Evolutionary conservation across 92 coral and sea anemone genomes (phyloP).

Genomic region (Ricordea florida): DNA sequence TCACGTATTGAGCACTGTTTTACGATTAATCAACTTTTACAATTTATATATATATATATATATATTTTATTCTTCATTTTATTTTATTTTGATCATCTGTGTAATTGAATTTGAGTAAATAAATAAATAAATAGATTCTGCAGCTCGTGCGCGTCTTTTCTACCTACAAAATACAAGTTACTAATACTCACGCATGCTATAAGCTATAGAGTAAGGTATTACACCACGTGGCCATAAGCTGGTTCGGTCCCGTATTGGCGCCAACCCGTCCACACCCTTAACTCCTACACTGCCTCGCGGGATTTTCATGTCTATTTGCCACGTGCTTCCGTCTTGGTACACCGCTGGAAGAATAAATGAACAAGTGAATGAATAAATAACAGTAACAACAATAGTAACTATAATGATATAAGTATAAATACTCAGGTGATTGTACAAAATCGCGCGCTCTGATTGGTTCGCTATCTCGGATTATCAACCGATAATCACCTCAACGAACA

Average conservation of each 20-base stretch:
- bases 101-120: neutral
- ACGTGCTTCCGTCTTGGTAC: conserved; percentile 8
- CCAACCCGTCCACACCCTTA: conserved; percentile 4
- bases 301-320: conserved; percentile 82
- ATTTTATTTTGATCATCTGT: neutral
- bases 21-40: too few species aligned
- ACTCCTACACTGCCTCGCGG: conserved; percentile 41
- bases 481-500: too few species aligned
- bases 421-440: too few species aligned
- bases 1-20: too few species aligned
- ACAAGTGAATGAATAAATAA: neutral
- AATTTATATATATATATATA: too few species aligned
- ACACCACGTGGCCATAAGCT: conserved; percentile 87
- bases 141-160: neutral
- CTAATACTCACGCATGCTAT: conserved; percentile 83
- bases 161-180: neutral
- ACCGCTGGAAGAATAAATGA: conserved; percentile 10
- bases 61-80: too few species aligned
- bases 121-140: neutral
- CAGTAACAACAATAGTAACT: neutral
- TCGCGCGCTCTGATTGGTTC: too few species aligned
- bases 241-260: conserved; percentile 84
- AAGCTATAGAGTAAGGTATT: conserved; percentile 83
- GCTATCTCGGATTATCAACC: too few species aligned
- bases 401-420: too few species aligned